Evolutionary conservation across 2,797 vertebrate genomes (phyloP).

Genomic region (Gastrophryne carolinensis): DNA sequence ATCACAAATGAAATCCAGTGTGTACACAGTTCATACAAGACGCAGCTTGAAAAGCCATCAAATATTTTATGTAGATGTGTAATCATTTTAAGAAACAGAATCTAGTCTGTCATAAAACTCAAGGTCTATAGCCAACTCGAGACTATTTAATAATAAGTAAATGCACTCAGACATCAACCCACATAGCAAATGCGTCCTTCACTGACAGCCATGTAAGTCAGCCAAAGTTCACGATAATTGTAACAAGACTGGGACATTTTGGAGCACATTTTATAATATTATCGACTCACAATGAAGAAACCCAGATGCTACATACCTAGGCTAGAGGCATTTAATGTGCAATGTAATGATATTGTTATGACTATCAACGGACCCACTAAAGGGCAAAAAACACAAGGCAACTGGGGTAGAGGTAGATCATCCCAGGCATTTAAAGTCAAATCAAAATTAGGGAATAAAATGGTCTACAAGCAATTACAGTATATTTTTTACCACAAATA

Average conservation of each 20-base stretch:
- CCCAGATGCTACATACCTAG: neutral
- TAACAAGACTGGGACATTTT: neutral
- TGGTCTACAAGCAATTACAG: too few species aligned
- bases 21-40: neutral
- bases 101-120: neutral
- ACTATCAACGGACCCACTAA: too few species aligned
- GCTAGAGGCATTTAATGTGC: too few species aligned
- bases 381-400: too few species aligned
- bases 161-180: neutral
- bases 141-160: neutral
- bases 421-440: too few species aligned
- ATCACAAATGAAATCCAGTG: neutral
- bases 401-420: too few species aligned
- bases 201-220: slow-evolving; percentile 1
- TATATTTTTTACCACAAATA: too few species aligned
- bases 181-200: neutral
- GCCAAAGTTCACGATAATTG: slow-evolving; percentile 38
- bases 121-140: neutral
- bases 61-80: neutral
- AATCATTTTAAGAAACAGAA: neutral
- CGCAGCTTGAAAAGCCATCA: neutral
- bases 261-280: neutral
- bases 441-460: too few species aligned
- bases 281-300: neutral
- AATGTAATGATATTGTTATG: too few species aligned